Evolutionary conservation across 2,888 invertebrate genomes (phyloP).

Genomic region (Saturnia japonica): DNA sequence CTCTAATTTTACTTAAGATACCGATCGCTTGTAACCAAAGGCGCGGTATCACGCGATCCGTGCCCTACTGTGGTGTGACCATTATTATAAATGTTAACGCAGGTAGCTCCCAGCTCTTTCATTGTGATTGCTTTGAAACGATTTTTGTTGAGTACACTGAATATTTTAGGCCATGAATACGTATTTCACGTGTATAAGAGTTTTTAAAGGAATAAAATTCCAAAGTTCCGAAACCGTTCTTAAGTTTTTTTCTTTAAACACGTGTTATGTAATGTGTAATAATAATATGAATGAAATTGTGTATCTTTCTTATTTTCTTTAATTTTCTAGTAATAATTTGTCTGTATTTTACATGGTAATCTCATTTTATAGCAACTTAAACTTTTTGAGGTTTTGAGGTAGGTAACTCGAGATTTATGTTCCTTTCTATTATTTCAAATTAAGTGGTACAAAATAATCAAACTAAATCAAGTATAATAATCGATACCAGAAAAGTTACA

Average conservation of each 20-base stretch:
- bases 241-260: not conserved
- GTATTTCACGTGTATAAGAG: not conserved
- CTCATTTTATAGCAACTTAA: too few species aligned
- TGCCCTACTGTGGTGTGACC: conserved; percentile 1
- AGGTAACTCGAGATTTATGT: too few species aligned
- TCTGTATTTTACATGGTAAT: too few species aligned
- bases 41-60: conserved; percentile 15
- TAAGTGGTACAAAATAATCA: too few species aligned
- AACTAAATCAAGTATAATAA: too few species aligned
- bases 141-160: conserved; percentile 15
- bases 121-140: conserved; percentile 15
- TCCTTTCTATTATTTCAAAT: too few species aligned
- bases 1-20: conserved; percentile 16
- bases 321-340: too few species aligned
- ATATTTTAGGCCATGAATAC: conserved; percentile 11
- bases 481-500: too few species aligned
- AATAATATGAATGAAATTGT: too few species aligned
- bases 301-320: too few species aligned
- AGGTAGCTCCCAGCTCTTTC: conserved; percentile 8
- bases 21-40: conserved; percentile 14
- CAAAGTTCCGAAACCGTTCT: not conserved
- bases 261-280: not conserved
- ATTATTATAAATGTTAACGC: conserved; percentile 12
- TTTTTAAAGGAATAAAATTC: conserved; percentile 7
- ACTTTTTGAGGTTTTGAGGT: too few species aligned